Conservation (phyloP, 2,113 vertebrate species). For the Rattus rattus region DNA sequence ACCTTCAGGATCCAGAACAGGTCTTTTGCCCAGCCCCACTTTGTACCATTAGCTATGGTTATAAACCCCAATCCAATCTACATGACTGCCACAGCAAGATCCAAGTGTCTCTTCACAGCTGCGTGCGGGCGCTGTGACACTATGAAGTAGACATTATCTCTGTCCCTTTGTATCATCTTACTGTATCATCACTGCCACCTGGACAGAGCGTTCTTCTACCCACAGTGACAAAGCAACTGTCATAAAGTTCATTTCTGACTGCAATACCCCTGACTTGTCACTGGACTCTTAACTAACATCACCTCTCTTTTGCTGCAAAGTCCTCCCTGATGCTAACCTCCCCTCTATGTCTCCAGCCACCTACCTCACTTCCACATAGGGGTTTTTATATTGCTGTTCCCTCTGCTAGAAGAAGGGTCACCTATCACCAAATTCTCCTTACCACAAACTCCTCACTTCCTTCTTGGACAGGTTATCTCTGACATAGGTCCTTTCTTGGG, state of each 20-base stretch:
- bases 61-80: background rate
- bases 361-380: background rate
- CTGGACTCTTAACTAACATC: background rate
- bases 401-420: background rate
- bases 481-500: background rate
- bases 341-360: background rate
- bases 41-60: background rate
- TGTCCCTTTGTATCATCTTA: background rate
- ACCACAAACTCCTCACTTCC: background rate
- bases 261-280: background rate
- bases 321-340: background rate
- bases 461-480: background rate
- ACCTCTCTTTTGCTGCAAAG: background rate
- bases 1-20: background rate
- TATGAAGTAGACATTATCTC: too few species aligned
- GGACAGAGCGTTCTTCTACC: background rate
- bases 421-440: background rate
- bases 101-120: background rate
- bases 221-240: background rate
- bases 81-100: rapidly evolving
- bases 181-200: rapidly evolving
- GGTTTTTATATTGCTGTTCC: background rate
- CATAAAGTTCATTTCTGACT: background rate
- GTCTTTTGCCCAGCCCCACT: background rate
- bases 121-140: rapidly evolving